A percentile compares a stretch with the other conserved stretches of the same genome.
Conservation (phyloP, 2,888 invertebrate species). For the Leptura quadrifasciata region DNA sequence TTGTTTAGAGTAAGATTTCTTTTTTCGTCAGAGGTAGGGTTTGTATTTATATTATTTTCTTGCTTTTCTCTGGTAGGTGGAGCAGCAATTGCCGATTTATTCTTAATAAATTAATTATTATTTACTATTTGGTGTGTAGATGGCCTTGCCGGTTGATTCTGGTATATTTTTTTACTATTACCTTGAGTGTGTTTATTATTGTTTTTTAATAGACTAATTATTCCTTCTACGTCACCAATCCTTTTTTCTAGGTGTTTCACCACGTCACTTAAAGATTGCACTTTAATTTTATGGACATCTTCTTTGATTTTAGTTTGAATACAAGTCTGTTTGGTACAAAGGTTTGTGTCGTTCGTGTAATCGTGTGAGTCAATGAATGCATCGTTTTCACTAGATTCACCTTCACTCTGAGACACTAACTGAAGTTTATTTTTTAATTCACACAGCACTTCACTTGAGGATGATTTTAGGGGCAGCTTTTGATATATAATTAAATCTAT, state of each 20-base stretch:
- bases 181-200: constrained; percentile 4
- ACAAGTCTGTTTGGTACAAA: not conserved
- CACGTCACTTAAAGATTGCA: not conserved
- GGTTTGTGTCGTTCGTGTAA: not conserved
- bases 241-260: constrained; percentile 5
- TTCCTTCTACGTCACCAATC: not conserved
- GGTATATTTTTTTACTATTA: not conserved
- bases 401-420: no score
- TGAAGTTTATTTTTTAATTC: not conserved
- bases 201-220: not conserved
- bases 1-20: not conserved
- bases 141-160: not conserved
- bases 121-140: not conserved
- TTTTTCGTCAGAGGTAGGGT: not conserved
- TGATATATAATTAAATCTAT: no score
- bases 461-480: no score
- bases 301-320: not conserved
- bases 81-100: constrained; percentile 8
- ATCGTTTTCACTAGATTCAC: not conserved
- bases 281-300: not conserved
- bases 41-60: not conserved
- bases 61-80: not conserved
- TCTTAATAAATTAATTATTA: not conserved
- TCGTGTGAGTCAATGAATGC: not conserved
- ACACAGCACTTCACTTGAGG: not conserved